Evolutionary conservation across 2,888 invertebrate genomes (phyloP), one percentile per base, ranked within the genome.

Genomic region (Drosophila paracracens): DNA sequence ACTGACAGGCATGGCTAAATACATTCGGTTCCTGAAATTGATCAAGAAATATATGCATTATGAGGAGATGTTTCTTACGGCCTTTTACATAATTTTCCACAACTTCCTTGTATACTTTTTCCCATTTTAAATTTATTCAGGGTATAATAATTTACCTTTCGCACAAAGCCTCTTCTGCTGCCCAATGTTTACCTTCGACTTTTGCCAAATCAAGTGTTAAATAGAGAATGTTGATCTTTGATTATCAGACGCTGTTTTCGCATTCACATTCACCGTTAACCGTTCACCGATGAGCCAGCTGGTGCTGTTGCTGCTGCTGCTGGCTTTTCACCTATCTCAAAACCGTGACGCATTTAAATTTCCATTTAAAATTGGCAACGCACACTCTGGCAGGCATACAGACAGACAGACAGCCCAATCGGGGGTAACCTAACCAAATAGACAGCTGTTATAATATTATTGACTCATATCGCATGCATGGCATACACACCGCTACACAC

Each of bases 391-490:
- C 31, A 31, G 31, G 8, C 43, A 16, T 21, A 25, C 13, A 10
- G n/a, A 38, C 54, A 52, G 58, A 62, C 50, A 43, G 38, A 62
- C 35, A 63, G 50, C 2, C n/a, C 27, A 16, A 43, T 16, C 52
- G 56, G 51, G 74, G 54, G 36, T 53, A 69, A 69, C 60, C 77
- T 70, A 71, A 70, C 70, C 74, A 70, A 82, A 87, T 70, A 74
- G 82, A 83, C 85, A 87, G 87, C 85, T 86, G 85, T 78, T 86
- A 85, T 85, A 86, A 84, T 87, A 87, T 87, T 87, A 87, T 87
- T 86, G 87, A 87, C 85, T 86, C 87, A 87, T 86, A 86, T 84
- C 78, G 85, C 80, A 87, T 79, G 81, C 81, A 82, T 70, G 68
- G 65, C 79, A 73, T 59, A 78, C 58, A 75, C 77, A 77, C 64